Evolutionary conservation across 2,888 invertebrate species (phyloP).

Genomic region (Aricia artaxerxes): DNA sequence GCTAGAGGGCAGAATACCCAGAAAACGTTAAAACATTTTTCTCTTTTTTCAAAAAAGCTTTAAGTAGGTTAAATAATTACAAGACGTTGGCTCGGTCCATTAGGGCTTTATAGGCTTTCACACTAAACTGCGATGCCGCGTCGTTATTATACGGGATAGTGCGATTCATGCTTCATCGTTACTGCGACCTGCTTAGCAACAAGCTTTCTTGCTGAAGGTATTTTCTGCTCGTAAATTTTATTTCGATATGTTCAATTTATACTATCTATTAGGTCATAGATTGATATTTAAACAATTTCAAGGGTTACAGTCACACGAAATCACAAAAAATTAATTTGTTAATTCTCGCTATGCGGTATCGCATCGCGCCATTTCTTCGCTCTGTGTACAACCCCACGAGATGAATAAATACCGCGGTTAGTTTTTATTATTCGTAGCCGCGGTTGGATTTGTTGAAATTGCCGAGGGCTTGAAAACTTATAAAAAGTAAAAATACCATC

Average conservation of each 20-base stretch:
- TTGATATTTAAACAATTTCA: too few species aligned
- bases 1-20: not conserved
- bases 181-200: not conserved
- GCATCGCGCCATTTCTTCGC: not conserved
- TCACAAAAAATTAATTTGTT: not conserved
- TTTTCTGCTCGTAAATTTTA: not conserved
- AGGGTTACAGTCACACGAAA: too few species aligned
- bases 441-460: not conserved
- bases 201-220: too few species aligned
- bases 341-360: too few species aligned
- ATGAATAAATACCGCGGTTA: not conserved
- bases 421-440: too few species aligned
- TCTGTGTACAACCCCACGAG: not conserved
- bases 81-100: not conserved
- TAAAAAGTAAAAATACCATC: slow-evolving; percentile 8
- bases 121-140: not conserved
- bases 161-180: not conserved
- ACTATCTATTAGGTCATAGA: not conserved
- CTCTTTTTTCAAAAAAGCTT: not conserved
- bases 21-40: not conserved
- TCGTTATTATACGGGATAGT: not conserved
- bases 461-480: slow-evolving; percentile 23
- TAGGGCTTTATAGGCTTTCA: not conserved
- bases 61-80: slow-evolving; percentile 8
- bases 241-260: not conserved